Base-by-base conservation (phyloP, 2,888 invertebrate genomes). In the Phania funesta region DNA sequence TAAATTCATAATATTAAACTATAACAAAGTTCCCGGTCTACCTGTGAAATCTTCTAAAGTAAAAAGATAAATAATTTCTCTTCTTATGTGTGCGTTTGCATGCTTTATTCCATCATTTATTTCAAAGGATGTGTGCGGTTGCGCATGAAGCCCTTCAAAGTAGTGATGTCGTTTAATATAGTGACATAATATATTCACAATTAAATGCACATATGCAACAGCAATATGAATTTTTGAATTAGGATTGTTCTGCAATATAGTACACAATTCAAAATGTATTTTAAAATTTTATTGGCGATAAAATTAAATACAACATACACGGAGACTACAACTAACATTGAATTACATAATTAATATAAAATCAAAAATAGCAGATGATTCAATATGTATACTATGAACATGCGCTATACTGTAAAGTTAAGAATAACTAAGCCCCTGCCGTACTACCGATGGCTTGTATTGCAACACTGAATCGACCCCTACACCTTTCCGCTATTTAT, bases 121-220 rank as follows among this genome's bases (percentile, higher is more conserved):
- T 16, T 48, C 7, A 50, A 80, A 80, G 80, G 80, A 80, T 76
- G 80, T 76, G 41, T 48, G 64, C 29, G 22, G 48, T 52, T 50
- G 41, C 20, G 38, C 24, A 58, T 71, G 76, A 80, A 80, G 76
- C 80, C 80, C 38, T 80, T 80, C 52, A 76, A 64, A 52, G 41
- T 64, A 62, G n/a, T 5, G 41, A n/a, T 38, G 26, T 26, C 32
- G 38, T 56, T 56, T 16, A 41, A 64, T 50, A 54, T 80, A 60
- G 70, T 75, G 75, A 80, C 73, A 74, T 38, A 68, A 65, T 67
- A 71, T 65, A 71, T 80, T 52, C 74, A 68, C 64, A 68, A 58
- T 11, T 24, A 50, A 54, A 64, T 80, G 46, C 5, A 38, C 24
- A 24, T 58, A 26, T 22, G 16, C 41, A 44, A 44, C 16, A 44